Conservation (phyloP, 2,888 invertebrate species). For the Melanostoma mellinum region DNA sequence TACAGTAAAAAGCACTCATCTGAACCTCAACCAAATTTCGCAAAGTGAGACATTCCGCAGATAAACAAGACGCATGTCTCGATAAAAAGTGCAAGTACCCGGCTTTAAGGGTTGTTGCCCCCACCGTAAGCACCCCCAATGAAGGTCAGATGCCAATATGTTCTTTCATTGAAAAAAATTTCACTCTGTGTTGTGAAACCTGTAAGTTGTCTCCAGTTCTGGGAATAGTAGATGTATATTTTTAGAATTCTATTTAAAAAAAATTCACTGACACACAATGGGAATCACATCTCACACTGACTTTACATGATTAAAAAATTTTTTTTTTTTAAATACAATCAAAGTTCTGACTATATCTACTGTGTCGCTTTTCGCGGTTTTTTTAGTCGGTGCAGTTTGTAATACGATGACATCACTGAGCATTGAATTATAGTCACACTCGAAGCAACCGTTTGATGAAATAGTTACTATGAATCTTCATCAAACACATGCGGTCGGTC, state of each 20-base stretch:
- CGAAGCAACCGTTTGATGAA: no score
- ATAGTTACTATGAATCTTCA: no score
- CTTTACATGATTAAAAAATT: neutral
- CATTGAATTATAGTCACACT: no score
- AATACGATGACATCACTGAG: slow-evolving; percentile 11
- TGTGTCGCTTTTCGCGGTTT: neutral
- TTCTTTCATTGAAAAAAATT: neutral
- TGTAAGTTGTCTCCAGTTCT: slow-evolving; percentile 58
- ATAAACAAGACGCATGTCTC: slow-evolving; percentile 57
- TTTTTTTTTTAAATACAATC: no score
- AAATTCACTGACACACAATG: slow-evolving; percentile 24
- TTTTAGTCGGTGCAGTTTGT: neutral
- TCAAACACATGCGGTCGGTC: no score
- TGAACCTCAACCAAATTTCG: slow-evolving; percentile 23
- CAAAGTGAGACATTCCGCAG: slow-evolving; percentile 19
- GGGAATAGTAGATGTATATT: slow-evolving; percentile 30
- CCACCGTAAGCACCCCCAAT: slow-evolving; percentile 59
- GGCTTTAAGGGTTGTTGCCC: slow-evolving; percentile 68
- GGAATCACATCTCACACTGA: slow-evolving; percentile 32
- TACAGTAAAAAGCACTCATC: neutral
- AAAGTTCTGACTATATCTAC: no score
- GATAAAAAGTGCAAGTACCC: slow-evolving; percentile 73
- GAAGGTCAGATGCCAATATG: slow-evolving; percentile 55
- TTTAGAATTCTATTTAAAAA: slow-evolving; percentile 60
- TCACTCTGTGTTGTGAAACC: slow-evolving; percentile 1